Base-by-base conservation (phyloP, 1,140 invertebrate species). In the Rhizoglyphus robini region DNA sequence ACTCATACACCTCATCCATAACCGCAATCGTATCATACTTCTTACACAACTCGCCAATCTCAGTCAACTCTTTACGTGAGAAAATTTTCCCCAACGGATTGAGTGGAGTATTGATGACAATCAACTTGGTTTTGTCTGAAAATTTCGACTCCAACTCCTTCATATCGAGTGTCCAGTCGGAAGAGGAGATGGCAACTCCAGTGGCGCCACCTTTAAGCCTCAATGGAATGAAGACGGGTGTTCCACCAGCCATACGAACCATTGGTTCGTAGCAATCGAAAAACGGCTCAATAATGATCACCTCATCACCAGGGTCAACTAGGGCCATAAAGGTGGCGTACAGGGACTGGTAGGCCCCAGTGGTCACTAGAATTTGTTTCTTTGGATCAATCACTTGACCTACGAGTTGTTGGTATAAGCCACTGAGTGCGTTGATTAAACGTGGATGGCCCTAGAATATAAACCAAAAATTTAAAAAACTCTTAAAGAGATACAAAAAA, bases 241-340 rank as follows among this genome's bases (percentile, higher is more conserved):
- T 80, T 15, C 91, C 96, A 1, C 90, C 91, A 32, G 90, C 89
- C 70, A 84, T 83, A 71, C 79, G 81, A 1, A 97, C 86, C 87
- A 98, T 95, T 1, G 93, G 91, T 67, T 88, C 88, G 74, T 99
- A 99, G 73, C 93, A 97, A 75, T 99, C 96, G 75, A 95, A 99
- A 76, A 88, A 98, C 8, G 96, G 96, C 75, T 99, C 96, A 68
- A 99, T 93, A 31, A 99, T 91, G 67, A 97, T 94, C 67, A 93
- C 78, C 76, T 98, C 91, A 78, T 84, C 83, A 27, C 88, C 90
- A 51, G 80, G 81, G 70, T 86, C 85, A 8, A 94, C 83, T 72
- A 90, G 83, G 27, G 92, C 92, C 78, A 86, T 77, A 65, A 98
- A 85, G 20, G 87, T 77, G 68, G 83, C 86, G 75, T 84, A 94